Conservation (phyloP, 1,140 invertebrate species). For the Apis laboriosa region DNA sequence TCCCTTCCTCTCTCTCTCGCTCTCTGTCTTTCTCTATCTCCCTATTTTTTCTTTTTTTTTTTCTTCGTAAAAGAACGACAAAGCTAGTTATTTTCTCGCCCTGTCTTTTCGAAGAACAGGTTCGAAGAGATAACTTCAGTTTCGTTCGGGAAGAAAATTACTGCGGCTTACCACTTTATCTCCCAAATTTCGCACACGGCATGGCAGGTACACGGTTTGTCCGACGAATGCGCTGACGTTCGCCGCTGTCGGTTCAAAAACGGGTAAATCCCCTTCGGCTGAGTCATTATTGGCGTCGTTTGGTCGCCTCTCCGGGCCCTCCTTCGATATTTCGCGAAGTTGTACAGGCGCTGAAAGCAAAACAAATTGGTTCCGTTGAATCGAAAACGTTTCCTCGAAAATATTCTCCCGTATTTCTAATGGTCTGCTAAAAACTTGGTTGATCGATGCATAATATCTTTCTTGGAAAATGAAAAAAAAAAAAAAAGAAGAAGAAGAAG, state of each 20-base stretch:
- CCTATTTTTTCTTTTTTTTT: neutral
- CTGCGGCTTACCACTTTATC: slow-evolving; percentile 84
- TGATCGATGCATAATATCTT: neutral
- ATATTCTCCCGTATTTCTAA: neutral
- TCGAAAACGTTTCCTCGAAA: neutral
- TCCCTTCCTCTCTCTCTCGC: neutral
- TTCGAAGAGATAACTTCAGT: neutral
- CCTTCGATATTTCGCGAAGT: slow-evolving; percentile 63
- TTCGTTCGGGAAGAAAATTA: slow-evolving; percentile 13
- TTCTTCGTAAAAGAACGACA: too few species aligned
- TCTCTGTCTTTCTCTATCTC: neutral
- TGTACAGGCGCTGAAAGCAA: slow-evolving; percentile 68
- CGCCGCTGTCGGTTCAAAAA: slow-evolving; percentile 78
- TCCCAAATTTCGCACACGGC: slow-evolving; percentile 83
- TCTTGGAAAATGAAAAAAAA: too few species aligned
- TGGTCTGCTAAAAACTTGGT: neutral
- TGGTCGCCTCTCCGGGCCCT: slow-evolving; percentile 52
- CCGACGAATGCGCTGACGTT: slow-evolving; percentile 82
- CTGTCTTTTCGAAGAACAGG: neutral
- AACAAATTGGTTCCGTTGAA: slow-evolving; percentile 22
- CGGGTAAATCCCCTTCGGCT: slow-evolving; percentile 67
- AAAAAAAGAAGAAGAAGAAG: too few species aligned
- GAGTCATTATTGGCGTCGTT: slow-evolving; percentile 63
- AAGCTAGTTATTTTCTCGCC: neutral
- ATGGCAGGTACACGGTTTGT: slow-evolving; percentile 84